Evolutionary conservation across 2,113 vertebrate species (phyloP).

Genomic region (Corynorhinus townsendii): DNA sequence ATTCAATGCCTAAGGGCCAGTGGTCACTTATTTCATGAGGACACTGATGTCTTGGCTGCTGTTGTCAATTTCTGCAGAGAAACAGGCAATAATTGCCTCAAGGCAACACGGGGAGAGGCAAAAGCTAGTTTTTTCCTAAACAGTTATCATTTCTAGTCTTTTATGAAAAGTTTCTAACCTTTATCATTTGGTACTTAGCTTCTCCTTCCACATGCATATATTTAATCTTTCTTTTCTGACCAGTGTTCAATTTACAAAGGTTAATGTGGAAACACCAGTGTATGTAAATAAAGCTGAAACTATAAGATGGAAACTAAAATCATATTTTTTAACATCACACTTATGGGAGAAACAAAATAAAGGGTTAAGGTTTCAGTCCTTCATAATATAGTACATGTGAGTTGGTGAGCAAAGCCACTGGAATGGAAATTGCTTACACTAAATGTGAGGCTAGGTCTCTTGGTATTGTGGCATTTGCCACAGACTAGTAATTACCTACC

Average conservation of each 20-base stretch:
- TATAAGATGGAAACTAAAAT: not conserved
- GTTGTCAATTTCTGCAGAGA: not conserved
- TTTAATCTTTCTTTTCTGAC: not conserved
- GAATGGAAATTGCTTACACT: conserved; percentile 46
- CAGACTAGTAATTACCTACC: not conserved
- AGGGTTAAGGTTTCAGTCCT: conserved; percentile 53
- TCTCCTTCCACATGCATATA: not conserved
- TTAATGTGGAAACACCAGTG: not conserved
- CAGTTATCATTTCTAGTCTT: not conserved
- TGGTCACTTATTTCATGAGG: not conserved
- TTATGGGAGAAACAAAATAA: conserved; percentile 36
- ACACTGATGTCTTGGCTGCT: not conserved
- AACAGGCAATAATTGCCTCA: not conserved
- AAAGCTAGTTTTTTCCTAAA: not conserved
- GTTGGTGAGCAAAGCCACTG: conserved; percentile 62
- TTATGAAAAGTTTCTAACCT: not conserved
- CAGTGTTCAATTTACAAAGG: not conserved
- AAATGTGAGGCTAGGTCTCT: conserved; percentile 40
- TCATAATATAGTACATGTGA: conserved; percentile 48
- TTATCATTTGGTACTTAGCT: not conserved
- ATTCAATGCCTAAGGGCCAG: not conserved
- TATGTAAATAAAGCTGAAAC: conserved; percentile 31
- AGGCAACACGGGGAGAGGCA: not conserved
- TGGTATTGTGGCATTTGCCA: not conserved
- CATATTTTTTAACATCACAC: conserved; percentile 42